Percentiles rank a stretch among this genome's conserved stretches.
These are phyloP conservation scores for Heterohyrax brucei DNA, from an alignment of 2,797 vertebrate species.

Conservation along the genomic window DNA sequence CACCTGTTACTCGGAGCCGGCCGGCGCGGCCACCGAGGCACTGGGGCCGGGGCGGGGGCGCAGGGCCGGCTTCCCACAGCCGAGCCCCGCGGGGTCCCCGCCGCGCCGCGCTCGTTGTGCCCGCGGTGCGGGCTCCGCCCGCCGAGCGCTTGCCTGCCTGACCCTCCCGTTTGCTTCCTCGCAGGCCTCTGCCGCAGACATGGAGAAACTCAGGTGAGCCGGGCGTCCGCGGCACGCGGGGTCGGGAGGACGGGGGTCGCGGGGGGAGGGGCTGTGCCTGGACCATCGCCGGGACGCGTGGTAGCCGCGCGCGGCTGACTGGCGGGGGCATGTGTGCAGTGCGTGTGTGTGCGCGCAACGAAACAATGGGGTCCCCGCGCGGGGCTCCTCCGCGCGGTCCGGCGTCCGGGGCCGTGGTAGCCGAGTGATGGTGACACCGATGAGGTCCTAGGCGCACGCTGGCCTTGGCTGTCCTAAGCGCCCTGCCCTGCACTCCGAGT, in stretches of 20 bases:
- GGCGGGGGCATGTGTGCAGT: neutral
- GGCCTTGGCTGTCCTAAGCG: neutral
- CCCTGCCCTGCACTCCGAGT: neutral
- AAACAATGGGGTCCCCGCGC: slow-evolving; percentile 1
- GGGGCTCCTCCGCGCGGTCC: neutral
- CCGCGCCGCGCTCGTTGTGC: slow-evolving; percentile 61
- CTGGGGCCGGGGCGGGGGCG: slow-evolving; percentile 84
- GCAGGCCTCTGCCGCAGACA: slow-evolving; percentile 96
- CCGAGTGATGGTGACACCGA: neutral
- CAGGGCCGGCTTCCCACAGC: slow-evolving; percentile 59
- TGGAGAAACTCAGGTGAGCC: slow-evolving; percentile 96
- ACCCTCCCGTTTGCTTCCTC: slow-evolving; percentile 93
- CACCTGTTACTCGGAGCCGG: slow-evolving; percentile 94
- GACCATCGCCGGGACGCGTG: neutral
- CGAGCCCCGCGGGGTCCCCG: slow-evolving; percentile 33
- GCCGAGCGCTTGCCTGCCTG: slow-evolving; percentile 89
- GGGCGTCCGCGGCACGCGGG: slow-evolving; percentile 70
- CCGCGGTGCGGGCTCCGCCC: slow-evolving; percentile 47
- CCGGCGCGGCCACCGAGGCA: slow-evolving; percentile 90
- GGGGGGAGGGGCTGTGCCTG: neutral
- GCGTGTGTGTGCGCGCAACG: slow-evolving; percentile 13
- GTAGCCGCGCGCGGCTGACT: neutral
- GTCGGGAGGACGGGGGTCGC: neutral
- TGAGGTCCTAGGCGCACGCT: neutral
- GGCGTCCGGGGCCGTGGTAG: neutral